Percentiles rank a stretch among this genome's conserved stretches.
Evolutionary conservation across 1,140 invertebrate genomes (phyloP).

Genomic region (Chrysopa pallens): DNA sequence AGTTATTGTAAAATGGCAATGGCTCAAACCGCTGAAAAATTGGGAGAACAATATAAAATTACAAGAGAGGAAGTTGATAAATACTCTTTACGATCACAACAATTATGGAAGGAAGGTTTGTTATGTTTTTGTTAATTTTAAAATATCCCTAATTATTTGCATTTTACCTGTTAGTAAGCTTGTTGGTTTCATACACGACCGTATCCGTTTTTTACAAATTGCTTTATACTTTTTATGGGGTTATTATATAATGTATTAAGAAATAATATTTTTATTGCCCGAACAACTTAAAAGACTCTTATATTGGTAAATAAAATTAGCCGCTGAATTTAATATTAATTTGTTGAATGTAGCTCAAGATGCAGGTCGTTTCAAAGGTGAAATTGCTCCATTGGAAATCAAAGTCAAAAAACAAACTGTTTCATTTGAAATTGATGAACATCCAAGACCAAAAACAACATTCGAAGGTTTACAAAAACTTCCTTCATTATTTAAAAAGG

Average conservation of each 20-base stretch:
- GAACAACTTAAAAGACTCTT: not conserved
- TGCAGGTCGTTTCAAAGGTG: slow-evolving; percentile 72
- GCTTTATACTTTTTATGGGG: not conserved
- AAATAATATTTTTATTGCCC: not conserved
- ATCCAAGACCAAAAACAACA: slow-evolving; percentile 79
- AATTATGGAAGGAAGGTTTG: slow-evolving; percentile 59
- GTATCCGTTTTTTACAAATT: not conserved
- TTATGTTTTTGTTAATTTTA: not conserved
- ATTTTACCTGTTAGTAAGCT: too few relatives aligned
- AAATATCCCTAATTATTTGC: too few relatives aligned
- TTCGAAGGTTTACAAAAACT: slow-evolving; percentile 69
- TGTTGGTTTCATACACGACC: not conserved
- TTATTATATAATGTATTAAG: too few relatives aligned
- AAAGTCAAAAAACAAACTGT: slow-evolving; percentile 71
- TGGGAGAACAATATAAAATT: slow-evolving; percentile 80
- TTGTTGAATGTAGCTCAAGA: slow-evolving; percentile 51
- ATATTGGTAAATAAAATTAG: not conserved
- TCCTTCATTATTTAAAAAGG: slow-evolving; percentile 86
- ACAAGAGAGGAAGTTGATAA: slow-evolving; percentile 74
- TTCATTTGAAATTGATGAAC: slow-evolving; percentile 74
- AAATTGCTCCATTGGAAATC: slow-evolving; percentile 73
- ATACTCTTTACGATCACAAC: slow-evolving; percentile 73
- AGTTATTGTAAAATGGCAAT: slow-evolving; percentile 82
- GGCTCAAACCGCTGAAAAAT: slow-evolving; percentile 94
- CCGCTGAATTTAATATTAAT: too few relatives aligned